These are phyloP conservation scores for Echinarachnius parma DNA, from an alignment of 53 echinoderm and acorn worm genomes.

Conservation along the genomic window DNA sequence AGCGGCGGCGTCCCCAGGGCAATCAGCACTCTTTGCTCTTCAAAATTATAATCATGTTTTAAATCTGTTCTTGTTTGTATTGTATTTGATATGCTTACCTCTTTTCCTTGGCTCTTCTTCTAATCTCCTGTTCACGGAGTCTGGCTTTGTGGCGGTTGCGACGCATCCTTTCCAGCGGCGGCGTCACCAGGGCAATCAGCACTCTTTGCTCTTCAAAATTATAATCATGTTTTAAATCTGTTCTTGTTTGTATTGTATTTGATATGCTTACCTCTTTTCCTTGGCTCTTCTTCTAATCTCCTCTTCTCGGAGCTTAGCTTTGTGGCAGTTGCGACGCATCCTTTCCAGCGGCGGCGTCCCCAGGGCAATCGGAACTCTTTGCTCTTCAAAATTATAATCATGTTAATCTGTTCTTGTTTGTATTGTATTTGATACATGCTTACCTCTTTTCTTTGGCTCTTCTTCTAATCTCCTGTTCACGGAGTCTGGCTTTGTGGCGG, in stretches of 20 bases:
- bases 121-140: constrained; percentile 63
- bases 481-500: constrained; percentile 72
- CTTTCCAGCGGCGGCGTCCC: constrained; percentile 93
- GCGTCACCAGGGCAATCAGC: constrained; percentile 84
- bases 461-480: constrained; percentile 60
- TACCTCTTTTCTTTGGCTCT: constrained; percentile 44
- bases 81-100: no score
- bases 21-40: no score
- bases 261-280: constrained; percentile 35
- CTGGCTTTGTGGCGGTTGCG: constrained; percentile 79
- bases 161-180: constrained; percentile 89
- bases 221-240: constrained; percentile 84
- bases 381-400: constrained; percentile 87
- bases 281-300: constrained; percentile 54
- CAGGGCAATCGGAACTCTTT: constrained; percentile 80
- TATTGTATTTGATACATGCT: constrained; percentile 46
- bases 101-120: constrained; percentile 52
- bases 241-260: constrained; percentile 73
- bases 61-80: no score
- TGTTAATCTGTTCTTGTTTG: constrained; percentile 78
- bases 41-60: no score
- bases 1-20: no score
- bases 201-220: constrained; percentile 90
- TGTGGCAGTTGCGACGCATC: constrained; percentile 80
- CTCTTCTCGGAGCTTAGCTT: constrained; percentile 71